Evolutionary conservation across 92 coral and sea anemone species (phyloP), one percentile per base, ranked within the genome.

Genomic region (Nematostella vectensis): DNA sequence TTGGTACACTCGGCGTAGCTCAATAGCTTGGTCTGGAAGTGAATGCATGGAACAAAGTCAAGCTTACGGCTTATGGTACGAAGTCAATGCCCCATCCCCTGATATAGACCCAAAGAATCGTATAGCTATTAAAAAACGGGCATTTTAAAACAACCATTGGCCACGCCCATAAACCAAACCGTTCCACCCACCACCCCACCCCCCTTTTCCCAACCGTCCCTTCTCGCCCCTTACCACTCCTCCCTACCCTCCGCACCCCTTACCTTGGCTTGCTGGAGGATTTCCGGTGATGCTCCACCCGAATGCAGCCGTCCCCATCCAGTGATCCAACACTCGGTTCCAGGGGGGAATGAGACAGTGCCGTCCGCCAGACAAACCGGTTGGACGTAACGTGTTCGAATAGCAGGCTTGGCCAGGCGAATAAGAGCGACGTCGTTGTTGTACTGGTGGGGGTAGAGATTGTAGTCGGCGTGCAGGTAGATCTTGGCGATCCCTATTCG

Each of bases 391-490:
- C 1, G 2, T 39, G 63, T 57, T 4, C 50, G 57, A 21, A 52
- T 45, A 16, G 80, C 95, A 11, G 83, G 79, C 28, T 58, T 77
- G 17, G 76, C 55, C 15, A 89, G 83, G 31, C 54, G 88, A 37
- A 89, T 71, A 24, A 89, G 83, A 30, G 95, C 97, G 33, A 89
- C 72, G 47, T 89, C 97, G 51, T 77, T 51, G 79, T 89, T 83
- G 56, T 54, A 62, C 16, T 24, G 2, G 9, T 72, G 25, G 19
- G 75, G 62, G 11, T 61, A 27, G 23, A 69, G 67, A 57, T 89
- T 89, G 71, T 85, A 89, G 3, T 81, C 88, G 4, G 67, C 67
- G 30, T 89, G 91, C 52, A 74, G 43, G 28, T 73, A 59, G 44
- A 77, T 78, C 58, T 53, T 62, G 36, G 59, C 58, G 57, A 89